These are phyloP conservation scores for Platysternon megacephalum DNA, from an alignment of 2,113 vertebrate species.

Conservation along the genomic window DNA sequence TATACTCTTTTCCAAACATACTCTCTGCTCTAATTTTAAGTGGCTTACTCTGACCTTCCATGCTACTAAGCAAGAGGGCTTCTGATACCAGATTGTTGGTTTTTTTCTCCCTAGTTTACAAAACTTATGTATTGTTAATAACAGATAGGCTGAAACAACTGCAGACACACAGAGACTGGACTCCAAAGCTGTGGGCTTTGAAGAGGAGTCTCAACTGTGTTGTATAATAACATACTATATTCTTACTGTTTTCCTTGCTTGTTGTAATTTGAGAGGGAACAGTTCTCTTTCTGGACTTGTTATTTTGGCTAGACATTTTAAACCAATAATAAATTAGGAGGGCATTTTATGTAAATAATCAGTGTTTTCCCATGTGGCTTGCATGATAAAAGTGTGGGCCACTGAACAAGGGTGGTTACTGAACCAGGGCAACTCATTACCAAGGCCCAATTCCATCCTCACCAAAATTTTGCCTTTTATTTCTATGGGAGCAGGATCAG, in stretches of 20 bases:
- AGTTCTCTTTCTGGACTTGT: neutral
- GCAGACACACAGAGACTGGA: neutral
- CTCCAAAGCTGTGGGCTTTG: neutral
- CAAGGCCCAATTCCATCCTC: neutral
- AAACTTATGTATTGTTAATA: neutral
- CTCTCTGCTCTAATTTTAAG: neutral
- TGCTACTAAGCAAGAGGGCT: neutral
- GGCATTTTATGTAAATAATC: neutral
- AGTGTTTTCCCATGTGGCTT: neutral
- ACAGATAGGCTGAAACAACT: neutral
- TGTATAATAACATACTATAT: neutral
- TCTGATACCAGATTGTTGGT: neutral
- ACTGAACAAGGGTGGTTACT: neutral
- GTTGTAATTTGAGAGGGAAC: neutral
- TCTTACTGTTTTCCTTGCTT: neutral
- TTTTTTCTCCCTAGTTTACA: neutral
- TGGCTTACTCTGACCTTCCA: neutral
- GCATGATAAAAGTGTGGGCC: neutral
- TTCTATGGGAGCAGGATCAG: neutral
- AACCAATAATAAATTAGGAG: neutral
- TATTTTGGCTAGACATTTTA: constrained; percentile 19
- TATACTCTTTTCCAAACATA: neutral
- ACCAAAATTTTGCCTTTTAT: neutral
- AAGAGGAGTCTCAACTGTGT: neutral
- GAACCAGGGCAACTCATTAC: constrained; percentile 3